Base-by-base conservation (phyloP, 2,888 invertebrate genomes). In the Macrosoma leucophasiata region DNA sequence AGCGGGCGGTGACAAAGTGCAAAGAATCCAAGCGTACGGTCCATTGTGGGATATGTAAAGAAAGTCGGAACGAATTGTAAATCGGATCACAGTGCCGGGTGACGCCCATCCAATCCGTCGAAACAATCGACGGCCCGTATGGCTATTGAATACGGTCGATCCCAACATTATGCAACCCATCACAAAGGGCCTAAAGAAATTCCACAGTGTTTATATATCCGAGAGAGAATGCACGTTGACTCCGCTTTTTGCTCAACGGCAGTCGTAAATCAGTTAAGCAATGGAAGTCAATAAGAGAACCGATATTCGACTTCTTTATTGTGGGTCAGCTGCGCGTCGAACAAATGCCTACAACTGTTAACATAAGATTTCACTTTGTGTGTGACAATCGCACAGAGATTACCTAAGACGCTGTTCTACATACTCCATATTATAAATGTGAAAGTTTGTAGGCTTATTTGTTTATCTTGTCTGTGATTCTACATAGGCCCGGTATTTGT, bases 21-120 rank as follows among this genome's bases (percentile, higher is more conserved):
- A 53, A 52, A 18, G 43, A 39, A 51, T 52, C 51, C 48, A 51
- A 47, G 49, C 50, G 55, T 49, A 48, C 49, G 48, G 47, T 39
- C 61, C 54, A 66, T 75, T 72, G 72, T 74, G 55, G 47, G 50
- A 39, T 50, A 49, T 62, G 62, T 57, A 69, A 76, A 72, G 74
- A 77, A 76, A 75, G 72, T 69, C 62, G 73, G 69, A 77, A 81
- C 78, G 71, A 82, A 81, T 82, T 67, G 66, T 70, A 73, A 77
- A 78, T 75, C 66, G 62, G 71, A 79, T 73, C 71, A 75, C 52
- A 62, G 50, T 59, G 55, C 55, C 62, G 58, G 64, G 70, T 58
- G 72, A 70, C 77, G 74, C 77, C 78, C 72, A 73, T 66, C 66
- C 58, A 60, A 60, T 62, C 52, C 55, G 51, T 58, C 69, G 68